Evolutionary conservation across 1,140 invertebrate species (phyloP).

Genomic region (honey bee (Apis mellifera)): DNA sequence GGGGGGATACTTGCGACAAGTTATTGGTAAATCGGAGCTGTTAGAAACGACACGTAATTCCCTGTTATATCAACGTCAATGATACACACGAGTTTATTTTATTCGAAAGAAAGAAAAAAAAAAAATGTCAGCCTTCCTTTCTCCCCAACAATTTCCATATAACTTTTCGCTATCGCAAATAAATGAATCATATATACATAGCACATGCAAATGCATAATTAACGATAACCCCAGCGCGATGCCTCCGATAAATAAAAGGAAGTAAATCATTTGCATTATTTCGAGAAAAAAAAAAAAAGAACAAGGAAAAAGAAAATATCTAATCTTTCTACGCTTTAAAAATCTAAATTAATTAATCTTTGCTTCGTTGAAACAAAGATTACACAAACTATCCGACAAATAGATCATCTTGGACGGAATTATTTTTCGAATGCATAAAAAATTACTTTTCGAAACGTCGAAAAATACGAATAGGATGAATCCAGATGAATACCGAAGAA

Average conservation of each 20-base stretch:
- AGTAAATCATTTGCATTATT: slow-evolving; percentile 14
- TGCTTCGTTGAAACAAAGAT: no score
- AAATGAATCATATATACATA: background rate
- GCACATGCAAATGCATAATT: slow-evolving; percentile 4
- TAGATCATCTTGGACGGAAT: no score
- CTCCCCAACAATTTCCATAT: background rate
- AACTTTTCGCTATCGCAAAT: background rate
- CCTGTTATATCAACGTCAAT: slow-evolving; percentile 8
- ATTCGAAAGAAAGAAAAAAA: no score
- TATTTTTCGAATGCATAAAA: no score
- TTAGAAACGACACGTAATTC: background rate
- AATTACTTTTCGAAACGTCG: no score
- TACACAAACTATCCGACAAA: no score
- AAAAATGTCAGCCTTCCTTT: background rate
- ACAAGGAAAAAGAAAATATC: background rate
- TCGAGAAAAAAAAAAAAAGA: background rate
- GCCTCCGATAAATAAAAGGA: slow-evolving; percentile 18
- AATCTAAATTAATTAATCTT: background rate
- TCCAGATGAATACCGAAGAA: background rate
- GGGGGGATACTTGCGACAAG: background rate
- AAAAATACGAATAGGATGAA: fast-evolving
- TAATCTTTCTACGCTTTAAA: background rate
- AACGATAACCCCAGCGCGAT: background rate
- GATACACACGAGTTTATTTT: background rate
- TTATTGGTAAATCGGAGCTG: background rate